Evolutionary conservation across 35 echinoderm and acorn worm genomes (phyloP).

Genomic region (Apostichopus parvimensis): DNA sequence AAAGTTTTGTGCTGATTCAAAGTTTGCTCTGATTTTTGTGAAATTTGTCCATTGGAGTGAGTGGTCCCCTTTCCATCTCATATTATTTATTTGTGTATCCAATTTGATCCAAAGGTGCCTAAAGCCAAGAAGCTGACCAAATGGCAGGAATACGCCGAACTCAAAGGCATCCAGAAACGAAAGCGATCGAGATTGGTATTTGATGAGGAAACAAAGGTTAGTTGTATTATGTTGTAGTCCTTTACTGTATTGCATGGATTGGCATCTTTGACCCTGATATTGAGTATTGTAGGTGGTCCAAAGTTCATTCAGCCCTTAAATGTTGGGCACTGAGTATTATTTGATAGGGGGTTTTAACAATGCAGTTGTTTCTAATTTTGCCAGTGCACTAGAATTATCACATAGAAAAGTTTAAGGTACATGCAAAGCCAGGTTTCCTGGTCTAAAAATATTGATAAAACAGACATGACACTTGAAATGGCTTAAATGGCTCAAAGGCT

Average conservation of each 20-base stretch:
- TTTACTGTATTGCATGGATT: not conserved
- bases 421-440: too few relatives aligned
- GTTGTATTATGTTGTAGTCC: not conserved
- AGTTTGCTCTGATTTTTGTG: not conserved
- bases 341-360: too few relatives aligned
- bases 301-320: not conserved
- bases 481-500: too few relatives aligned
- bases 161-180: slow-evolving; percentile 88
- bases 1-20: too few relatives aligned
- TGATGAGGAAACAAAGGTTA: slow-evolving; percentile 87
- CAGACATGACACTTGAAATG: too few relatives aligned
- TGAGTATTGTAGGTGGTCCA: too few relatives aligned
- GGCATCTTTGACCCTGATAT: not conserved
- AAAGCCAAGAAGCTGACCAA: slow-evolving; percentile 71
- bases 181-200: slow-evolving; percentile 79
- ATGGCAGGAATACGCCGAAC: slow-evolving; percentile 84
- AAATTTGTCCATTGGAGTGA: not conserved
- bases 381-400: too few relatives aligned
- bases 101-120: slow-evolving; percentile 58
- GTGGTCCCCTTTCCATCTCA: too few relatives aligned
- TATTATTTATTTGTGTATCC: too few relatives aligned
- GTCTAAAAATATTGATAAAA: too few relatives aligned
- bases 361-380: too few relatives aligned
- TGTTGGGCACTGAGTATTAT: not conserved
- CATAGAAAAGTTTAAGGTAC: too few relatives aligned